Conservation (phyloP, 1,140 invertebrate genomes). For the Acarapis woodi region DNA sequence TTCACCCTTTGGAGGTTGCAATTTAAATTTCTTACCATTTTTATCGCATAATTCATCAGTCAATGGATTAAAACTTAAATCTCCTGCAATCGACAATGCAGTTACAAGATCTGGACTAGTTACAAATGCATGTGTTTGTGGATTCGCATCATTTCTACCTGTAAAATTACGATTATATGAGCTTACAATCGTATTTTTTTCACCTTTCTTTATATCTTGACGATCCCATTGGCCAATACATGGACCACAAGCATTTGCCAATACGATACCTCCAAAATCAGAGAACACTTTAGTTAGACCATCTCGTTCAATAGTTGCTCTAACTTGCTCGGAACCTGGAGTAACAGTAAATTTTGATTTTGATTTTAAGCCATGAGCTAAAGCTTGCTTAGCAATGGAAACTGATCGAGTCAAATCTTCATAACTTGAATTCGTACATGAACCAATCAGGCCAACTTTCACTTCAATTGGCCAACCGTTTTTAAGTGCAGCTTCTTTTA, state of each 20-base stretch:
- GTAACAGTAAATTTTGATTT: slow-evolving; percentile 95
- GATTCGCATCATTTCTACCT: slow-evolving; percentile 85
- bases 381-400: slow-evolving; percentile 73
- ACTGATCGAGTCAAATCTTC: slow-evolving; percentile 96
- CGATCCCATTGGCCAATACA: slow-evolving; percentile 97
- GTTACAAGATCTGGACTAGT: slow-evolving; percentile 98
- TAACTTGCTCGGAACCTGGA: slow-evolving; percentile 90
- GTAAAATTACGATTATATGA: slow-evolving; percentile 99
- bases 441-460: slow-evolving; percentile 86
- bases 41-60: slow-evolving; percentile 40
- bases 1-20: slow-evolving; percentile 64
- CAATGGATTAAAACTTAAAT: slow-evolving; percentile 75
- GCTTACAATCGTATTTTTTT: slow-evolving; percentile 98
- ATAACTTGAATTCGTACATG: slow-evolving; percentile 98
- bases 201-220: slow-evolving; percentile 88
- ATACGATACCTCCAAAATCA: slow-evolving; percentile 48
- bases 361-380: slow-evolving; percentile 71
- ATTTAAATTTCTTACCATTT: slow-evolving; percentile 45
- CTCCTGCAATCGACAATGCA: slow-evolving; percentile 68
- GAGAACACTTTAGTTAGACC: slow-evolving; percentile 46
- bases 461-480: slow-evolving; percentile 86
- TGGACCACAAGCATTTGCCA: slow-evolving; percentile 95
- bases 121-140: slow-evolving; percentile 91
- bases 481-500: slow-evolving; percentile 55
- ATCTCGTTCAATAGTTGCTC: slow-evolving; percentile 94